phyloP scores from a whole-genome alignment of 2,888 invertebrate genomes.

The Stomorhina lunata region DNA sequence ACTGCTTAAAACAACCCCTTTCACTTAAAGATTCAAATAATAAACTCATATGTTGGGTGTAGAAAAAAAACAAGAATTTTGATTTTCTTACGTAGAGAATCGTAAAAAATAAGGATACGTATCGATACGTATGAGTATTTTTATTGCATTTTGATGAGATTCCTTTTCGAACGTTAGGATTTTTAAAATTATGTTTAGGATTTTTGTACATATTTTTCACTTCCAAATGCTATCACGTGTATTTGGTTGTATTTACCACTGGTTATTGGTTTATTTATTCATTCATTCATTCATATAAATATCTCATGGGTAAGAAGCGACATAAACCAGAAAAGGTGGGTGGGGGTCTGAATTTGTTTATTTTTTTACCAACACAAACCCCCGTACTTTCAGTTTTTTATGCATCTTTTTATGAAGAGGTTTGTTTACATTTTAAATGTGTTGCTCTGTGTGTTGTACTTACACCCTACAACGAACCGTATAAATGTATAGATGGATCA shows the following conservation, averaged over 20 bases:
- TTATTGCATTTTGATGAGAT: slow-evolving; percentile 45
- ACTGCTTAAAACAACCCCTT: background rate
- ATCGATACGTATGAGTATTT: slow-evolving; percentile 47
- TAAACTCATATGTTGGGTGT: slow-evolving; percentile 46
- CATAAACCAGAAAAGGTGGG: background rate
- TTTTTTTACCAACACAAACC: background rate
- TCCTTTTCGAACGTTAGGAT: slow-evolving; percentile 8
- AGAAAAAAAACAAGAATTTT: slow-evolving; percentile 41
- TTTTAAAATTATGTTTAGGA: slow-evolving; percentile 30
- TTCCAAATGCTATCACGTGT: slow-evolving; percentile 47
- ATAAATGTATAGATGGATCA: background rate
- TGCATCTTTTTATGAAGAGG: slow-evolving; percentile 56
- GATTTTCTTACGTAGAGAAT: slow-evolving; percentile 41
- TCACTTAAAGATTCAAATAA: slow-evolving; percentile 4
- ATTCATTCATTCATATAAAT: slow-evolving; percentile 18
- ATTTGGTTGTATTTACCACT: slow-evolving; percentile 51
- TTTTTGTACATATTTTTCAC: slow-evolving; percentile 17
- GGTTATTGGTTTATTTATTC: slow-evolving; percentile 62
- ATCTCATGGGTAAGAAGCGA: slow-evolving; percentile 18
- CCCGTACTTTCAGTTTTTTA: slow-evolving; percentile 2
- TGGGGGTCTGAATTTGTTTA: background rate
- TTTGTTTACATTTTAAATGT: slow-evolving; percentile 65
- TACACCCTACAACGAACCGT: slow-evolving; percentile 7
- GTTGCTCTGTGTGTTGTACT: slow-evolving; percentile 10
- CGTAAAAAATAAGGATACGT: slow-evolving; percentile 14